phyloP scores from a whole-genome alignment of 2,888 invertebrate species.

The Scaptomyza cyrtandrae region DNA sequence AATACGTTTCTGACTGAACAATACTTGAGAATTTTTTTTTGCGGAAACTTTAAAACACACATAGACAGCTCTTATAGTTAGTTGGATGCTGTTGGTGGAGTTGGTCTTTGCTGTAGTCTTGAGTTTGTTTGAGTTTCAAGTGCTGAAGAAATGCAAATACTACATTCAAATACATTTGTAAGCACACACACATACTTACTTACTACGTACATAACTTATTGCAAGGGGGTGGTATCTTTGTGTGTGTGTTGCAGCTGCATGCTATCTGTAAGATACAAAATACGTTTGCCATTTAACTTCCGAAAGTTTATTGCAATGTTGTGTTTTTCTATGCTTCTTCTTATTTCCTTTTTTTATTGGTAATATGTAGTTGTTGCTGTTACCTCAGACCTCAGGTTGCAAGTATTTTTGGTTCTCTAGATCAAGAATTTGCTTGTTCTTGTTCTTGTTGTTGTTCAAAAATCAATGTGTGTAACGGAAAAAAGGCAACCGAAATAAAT shows the following conservation, averaged over 20 bases:
- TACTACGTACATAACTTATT: conserved; percentile 25
- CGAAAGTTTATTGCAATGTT: conserved; percentile 68
- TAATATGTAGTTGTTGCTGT: conserved; percentile 16
- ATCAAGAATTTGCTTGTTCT: conserved; percentile 24
- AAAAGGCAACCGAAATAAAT: conserved; percentile 80
- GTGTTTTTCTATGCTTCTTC: conserved; percentile 19
- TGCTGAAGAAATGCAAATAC: conserved; percentile 42
- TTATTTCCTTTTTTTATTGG: conserved; percentile 1
- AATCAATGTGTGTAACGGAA: conserved; percentile 81
- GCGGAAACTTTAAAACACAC: neutral
- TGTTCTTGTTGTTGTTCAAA: conserved; percentile 54
- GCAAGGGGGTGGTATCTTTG: conserved; percentile 1
- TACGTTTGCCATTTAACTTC: conserved; percentile 75
- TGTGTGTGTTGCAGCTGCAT: conserved; percentile 22
- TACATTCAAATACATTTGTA: conserved; percentile 24
- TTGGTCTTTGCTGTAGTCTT: conserved; percentile 2
- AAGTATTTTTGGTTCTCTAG: conserved; percentile 7
- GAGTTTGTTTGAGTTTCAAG: conserved; percentile 32
- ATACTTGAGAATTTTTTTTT: conserved; percentile 3
- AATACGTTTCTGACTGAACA: neutral
- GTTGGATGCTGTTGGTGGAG: conserved; percentile 14
- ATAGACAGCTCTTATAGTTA: neutral
- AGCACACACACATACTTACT: conserved; percentile 36
- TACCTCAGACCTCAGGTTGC: conserved; percentile 16
- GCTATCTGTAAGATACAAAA: conserved; percentile 68